These are phyloP conservation scores for Drosophila neocordata DNA, from an alignment of 1,140 invertebrate genomes.

Conservation along the genomic window DNA sequence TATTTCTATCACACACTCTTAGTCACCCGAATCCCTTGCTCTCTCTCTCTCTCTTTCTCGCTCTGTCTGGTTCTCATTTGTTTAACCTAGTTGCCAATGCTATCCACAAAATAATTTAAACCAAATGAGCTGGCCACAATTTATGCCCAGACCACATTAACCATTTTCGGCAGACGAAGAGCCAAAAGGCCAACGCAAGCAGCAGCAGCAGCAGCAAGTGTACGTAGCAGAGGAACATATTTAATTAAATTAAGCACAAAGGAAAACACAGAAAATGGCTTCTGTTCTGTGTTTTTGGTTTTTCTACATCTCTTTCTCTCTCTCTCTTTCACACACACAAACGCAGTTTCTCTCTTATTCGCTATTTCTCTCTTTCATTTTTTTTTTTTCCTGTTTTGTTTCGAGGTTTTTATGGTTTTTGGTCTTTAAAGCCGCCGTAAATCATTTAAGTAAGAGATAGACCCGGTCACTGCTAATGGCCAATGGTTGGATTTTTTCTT, in stretches of 20 bases:
- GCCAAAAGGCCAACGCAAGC: constrained; percentile 57
- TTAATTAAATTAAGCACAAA: constrained; percentile 79
- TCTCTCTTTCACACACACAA: not conserved
- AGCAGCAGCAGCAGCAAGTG: constrained; percentile 1
- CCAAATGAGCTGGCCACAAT: constrained; percentile 73
- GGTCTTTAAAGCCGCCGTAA: constrained; percentile 69
- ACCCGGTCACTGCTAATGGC: constrained; percentile 52
- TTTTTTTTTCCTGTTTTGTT: constrained; percentile 17
- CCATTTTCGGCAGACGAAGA: constrained; percentile 50
- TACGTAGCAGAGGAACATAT: constrained; percentile 33
- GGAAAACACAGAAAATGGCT: constrained; percentile 53
- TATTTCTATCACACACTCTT: not conserved
- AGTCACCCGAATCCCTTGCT: not conserved
- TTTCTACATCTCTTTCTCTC: not conserved
- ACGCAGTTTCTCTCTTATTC: not conserved
- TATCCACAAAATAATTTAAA: constrained; percentile 71
- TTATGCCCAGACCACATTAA: constrained; percentile 76
- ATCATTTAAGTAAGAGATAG: constrained; percentile 63
- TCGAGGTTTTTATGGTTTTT: constrained; percentile 44
- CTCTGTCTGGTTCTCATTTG: constrained; percentile 37
- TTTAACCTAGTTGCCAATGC: constrained; percentile 39
- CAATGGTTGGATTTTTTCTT: constrained; percentile 16
- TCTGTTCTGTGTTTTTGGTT: constrained; percentile 24
- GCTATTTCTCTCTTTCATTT: not conserved
- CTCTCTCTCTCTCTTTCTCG: not conserved